Evolutionary conservation across 2,888 invertebrate species (phyloP).

Genomic region (Camponotus fellah): DNA sequence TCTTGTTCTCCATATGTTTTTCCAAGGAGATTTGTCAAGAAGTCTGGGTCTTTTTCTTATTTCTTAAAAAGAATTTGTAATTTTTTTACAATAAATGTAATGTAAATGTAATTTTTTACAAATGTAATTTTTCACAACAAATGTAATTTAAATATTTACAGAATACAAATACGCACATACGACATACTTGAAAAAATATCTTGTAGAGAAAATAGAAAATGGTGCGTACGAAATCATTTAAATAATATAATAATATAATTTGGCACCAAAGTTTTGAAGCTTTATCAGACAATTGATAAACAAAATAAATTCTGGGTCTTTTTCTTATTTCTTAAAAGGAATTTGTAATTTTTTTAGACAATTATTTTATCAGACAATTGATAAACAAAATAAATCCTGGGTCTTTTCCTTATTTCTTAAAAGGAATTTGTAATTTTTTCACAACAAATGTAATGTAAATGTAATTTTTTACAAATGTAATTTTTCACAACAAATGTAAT

Average conservation of each 20-base stretch:
- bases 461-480: no score
- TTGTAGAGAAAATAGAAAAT: not conserved
- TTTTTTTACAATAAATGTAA: no score
- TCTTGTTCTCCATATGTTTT: constrained; percentile 6
- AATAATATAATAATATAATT: constrained; percentile 3
- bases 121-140: not conserved
- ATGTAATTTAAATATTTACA: not conserved
- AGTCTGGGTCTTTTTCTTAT: not conserved
- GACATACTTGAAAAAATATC: not conserved
- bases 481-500: no score
- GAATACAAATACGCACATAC: not conserved
- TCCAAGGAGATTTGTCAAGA: not conserved
- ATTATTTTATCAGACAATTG: no score
- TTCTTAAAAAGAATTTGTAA: not conserved
- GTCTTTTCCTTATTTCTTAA: no score
- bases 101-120: no score
- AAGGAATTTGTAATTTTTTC: no score
- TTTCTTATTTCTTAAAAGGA: no score
- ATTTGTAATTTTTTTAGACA: no score
- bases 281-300: not conserved
- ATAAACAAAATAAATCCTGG: no score
- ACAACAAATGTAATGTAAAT: no score
- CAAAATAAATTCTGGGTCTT: no score
- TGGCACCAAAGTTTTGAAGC: not conserved
- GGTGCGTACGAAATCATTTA: not conserved